A percentile compares a stretch with the other conserved stretches of the same genome.
These are phyloP conservation scores for Delphinus delphis DNA, from an alignment of 2,113 vertebrate species.

Conservation along the genomic window DNA sequence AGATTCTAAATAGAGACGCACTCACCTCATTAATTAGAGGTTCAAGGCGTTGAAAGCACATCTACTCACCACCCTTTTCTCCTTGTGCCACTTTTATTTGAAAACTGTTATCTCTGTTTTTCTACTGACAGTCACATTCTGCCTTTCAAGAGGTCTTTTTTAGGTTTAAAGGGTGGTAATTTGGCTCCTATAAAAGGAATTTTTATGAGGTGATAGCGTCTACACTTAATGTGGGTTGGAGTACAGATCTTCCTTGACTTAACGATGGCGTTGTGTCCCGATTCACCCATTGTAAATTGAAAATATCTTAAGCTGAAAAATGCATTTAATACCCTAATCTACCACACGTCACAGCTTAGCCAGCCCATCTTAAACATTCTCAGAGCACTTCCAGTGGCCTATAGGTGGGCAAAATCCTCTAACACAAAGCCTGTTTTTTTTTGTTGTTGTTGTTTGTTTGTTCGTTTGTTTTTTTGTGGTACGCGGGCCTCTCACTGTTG, in stretches of 20 bases:
- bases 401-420: neutral
- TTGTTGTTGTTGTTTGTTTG: too few species aligned
- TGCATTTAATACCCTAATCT: neutral
- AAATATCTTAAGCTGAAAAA: neutral
- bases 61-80: neutral
- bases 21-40: too few species aligned
- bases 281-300: neutral
- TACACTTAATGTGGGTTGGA: accelerated
- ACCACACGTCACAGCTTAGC: neutral
- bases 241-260: neutral
- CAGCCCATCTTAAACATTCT: too few species aligned
- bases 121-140: neutral
- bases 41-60: neutral
- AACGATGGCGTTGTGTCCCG: neutral
- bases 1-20: neutral
- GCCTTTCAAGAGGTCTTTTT: neutral
- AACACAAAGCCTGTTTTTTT: neutral
- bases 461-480: too few species aligned
- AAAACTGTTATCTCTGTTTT: neutral
- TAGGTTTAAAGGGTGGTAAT: neutral
- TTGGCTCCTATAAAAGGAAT: neutral
- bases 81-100: neutral
- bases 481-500: too few species aligned
- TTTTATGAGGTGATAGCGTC: neutral
- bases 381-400: neutral